A percentile compares a stretch with the other conserved stretches of the same genome.
Conservation (phyloP, 2,888 invertebrate species). For the Orchesella flavescens region DNA sequence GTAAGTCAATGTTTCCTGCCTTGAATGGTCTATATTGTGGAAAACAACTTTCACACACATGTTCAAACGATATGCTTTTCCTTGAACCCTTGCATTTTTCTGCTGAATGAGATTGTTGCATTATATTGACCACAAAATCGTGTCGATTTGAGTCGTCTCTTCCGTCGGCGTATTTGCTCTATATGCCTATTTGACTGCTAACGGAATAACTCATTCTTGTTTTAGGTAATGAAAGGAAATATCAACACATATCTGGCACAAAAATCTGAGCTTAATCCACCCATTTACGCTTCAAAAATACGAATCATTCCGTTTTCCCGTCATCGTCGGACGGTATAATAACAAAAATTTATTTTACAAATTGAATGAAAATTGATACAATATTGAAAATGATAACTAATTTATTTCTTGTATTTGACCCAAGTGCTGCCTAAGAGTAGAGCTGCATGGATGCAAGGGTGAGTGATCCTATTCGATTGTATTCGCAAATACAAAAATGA, state of each 20-base stretch:
- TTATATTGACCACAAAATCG: too few relatives aligned
- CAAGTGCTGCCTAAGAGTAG: slow-evolving; percentile 93
- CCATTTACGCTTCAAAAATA: slow-evolving; percentile 88
- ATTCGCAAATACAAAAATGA: not conserved
- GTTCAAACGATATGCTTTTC: too few relatives aligned
- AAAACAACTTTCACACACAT: too few relatives aligned
- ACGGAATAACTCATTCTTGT: not conserved
- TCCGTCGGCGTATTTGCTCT: too few relatives aligned
- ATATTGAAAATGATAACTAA: too few relatives aligned
- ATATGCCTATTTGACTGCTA: too few relatives aligned
- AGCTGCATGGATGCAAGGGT: slow-evolving; percentile 91
- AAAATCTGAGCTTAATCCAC: slow-evolving; percentile 85
- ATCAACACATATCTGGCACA: slow-evolving; percentile 88
- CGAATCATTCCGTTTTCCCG: slow-evolving; percentile 90
- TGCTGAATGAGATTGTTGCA: too few relatives aligned
- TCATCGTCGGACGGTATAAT: slow-evolving; percentile 83
- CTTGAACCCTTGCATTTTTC: too few relatives aligned
- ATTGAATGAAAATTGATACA: not conserved
- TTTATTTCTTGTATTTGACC: too few relatives aligned
- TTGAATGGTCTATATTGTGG: not conserved
- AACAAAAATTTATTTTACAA: not conserved
- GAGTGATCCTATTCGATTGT: slow-evolving; percentile 73
- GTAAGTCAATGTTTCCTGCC: slow-evolving; percentile 75
- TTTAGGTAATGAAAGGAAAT: slow-evolving; percentile 81
- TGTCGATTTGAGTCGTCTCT: too few relatives aligned